Evolutionary conservation across 2,888 invertebrate species (phyloP).

Genomic region (Pseudococcus longispinus): DNA sequence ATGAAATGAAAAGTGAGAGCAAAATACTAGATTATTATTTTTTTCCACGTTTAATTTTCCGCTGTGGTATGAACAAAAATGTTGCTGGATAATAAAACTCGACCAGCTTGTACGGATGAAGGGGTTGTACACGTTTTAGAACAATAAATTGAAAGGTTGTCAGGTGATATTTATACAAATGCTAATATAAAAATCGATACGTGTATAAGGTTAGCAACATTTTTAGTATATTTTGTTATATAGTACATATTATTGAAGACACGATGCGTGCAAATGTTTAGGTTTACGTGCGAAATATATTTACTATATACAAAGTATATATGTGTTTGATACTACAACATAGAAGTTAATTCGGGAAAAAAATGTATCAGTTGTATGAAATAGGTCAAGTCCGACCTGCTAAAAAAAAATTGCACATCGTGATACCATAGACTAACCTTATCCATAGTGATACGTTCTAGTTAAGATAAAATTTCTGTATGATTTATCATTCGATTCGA

Average conservation of each 20-base stretch:
- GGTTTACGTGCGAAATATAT: neutral
- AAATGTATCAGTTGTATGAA: neutral
- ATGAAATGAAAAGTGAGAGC: neutral
- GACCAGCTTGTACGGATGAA: neutral
- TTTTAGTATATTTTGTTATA: neutral
- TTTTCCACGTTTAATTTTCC: neutral
- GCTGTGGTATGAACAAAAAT: neutral
- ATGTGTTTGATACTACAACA: neutral
- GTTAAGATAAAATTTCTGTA: neutral
- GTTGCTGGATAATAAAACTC: neutral
- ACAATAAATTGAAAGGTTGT: constrained; percentile 48
- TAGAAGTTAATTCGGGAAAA: neutral
- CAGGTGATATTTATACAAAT: constrained; percentile 53
- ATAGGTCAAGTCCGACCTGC: neutral
- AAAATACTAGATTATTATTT: neutral
- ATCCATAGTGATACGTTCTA: neutral
- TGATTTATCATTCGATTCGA: neutral
- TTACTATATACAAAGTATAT: neutral
- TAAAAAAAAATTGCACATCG: neutral
- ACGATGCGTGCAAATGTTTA: neutral
- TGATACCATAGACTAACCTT: too few species aligned
- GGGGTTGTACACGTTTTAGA: neutral
- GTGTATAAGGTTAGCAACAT: neutral
- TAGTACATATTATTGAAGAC: neutral
- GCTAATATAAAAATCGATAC: constrained; percentile 42